Conservation (phyloP, 2,113 vertebrate genomes). For the Catagonus wagneri region DNA sequence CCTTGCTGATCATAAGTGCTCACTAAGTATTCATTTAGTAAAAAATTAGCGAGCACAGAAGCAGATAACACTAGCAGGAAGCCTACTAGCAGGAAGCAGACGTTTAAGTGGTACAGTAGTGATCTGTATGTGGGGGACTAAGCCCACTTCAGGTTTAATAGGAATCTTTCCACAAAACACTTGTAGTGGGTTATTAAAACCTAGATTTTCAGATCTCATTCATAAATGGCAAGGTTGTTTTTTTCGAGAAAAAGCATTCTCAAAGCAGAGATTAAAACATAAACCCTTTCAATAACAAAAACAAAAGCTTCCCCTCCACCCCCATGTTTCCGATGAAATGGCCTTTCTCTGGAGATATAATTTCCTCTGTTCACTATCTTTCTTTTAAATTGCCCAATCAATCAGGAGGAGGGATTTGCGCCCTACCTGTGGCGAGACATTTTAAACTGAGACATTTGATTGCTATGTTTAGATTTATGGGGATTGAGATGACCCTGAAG, state of each 20-base stretch:
- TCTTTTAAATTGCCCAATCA: slow-evolving; percentile 81
- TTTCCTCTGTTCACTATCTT: slow-evolving; percentile 75
- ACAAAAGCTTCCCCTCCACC: slow-evolving; percentile 4
- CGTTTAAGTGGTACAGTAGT: neutral
- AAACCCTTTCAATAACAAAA: slow-evolving; percentile 53
- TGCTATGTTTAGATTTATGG: slow-evolving; percentile 82
- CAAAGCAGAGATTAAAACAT: slow-evolving; percentile 54
- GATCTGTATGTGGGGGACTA: neutral
- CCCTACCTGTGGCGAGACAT: slow-evolving; percentile 69
- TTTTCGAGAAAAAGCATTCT: neutral
- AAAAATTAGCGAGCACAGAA: neutral
- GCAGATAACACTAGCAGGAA: neutral
- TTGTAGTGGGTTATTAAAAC: neutral
- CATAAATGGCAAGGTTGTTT: slow-evolving; percentile 27
- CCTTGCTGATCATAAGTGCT: slow-evolving; percentile 15
- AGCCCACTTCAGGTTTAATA: neutral
- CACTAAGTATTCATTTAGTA: neutral
- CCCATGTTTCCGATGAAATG: neutral
- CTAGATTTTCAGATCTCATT: slow-evolving; percentile 41
- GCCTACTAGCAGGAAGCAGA: neutral
- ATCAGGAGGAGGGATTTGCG: slow-evolving; percentile 64
- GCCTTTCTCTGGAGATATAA: slow-evolving; percentile 73
- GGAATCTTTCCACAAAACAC: neutral
- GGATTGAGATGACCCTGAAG: slow-evolving; percentile 81
- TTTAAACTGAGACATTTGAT: slow-evolving; percentile 78